Evolutionary conservation across 2,113 vertebrate species (phyloP).

Genomic region (Aix galericulata): DNA sequence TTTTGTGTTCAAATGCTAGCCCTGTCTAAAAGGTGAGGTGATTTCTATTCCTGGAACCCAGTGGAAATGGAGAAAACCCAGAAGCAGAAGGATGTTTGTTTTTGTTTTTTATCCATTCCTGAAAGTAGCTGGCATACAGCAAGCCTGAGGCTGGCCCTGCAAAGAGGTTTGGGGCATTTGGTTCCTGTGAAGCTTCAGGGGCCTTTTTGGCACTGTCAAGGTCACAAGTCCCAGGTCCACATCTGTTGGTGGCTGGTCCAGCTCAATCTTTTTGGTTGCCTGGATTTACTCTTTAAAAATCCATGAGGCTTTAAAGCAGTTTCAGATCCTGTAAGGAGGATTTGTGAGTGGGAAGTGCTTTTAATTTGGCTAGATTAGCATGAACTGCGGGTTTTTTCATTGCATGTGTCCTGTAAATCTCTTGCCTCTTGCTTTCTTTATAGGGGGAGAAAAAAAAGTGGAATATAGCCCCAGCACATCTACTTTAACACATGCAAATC

Average conservation of each 20-base stretch:
- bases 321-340: background rate
- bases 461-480: background rate
- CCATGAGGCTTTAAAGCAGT: background rate
- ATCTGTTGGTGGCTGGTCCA: background rate
- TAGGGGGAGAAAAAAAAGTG: fast-evolving
- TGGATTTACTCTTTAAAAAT: background rate
- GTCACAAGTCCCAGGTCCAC: background rate
- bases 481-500: slow-evolving; percentile 1
- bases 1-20: background rate
- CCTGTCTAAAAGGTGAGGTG: background rate
- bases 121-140: background rate
- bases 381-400: background rate
- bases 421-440: background rate
- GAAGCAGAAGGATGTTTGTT: background rate
- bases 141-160: background rate
- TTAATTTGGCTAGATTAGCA: background rate
- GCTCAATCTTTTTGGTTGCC: background rate
- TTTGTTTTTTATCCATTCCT: background rate
- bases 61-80: background rate
- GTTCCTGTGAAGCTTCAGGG: fast-evolving
- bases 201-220: background rate
- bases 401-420: background rate
- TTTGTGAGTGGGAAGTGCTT: background rate
- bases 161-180: background rate
- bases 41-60: background rate